Conservation (phyloP, 2,113 vertebrate genomes). For the Menidia beryllina region DNA sequence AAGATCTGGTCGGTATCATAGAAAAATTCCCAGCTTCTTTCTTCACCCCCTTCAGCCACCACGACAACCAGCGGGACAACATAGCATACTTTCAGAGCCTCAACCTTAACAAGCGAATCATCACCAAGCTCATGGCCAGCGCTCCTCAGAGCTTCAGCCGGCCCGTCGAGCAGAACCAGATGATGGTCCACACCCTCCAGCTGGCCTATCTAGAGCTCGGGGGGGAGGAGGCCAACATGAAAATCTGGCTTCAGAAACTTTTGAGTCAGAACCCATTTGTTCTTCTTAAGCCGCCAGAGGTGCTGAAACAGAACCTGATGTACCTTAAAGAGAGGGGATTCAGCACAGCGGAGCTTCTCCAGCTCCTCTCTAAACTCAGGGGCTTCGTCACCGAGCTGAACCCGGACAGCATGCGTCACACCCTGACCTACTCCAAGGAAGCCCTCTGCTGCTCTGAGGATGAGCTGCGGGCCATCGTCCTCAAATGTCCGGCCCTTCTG, state of each 20-base stretch:
- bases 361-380: conserved; percentile 89
- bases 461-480: conserved; percentile 83
- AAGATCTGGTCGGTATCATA: conserved; percentile 87
- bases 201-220: conserved; percentile 86
- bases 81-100: conserved; percentile 88
- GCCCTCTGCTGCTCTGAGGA: conserved; percentile 84
- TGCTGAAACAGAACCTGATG: conserved; percentile 84
- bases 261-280: conserved; percentile 93
- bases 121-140: conserved; percentile 90
- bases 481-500: conserved; percentile 89
- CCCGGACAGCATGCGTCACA: conserved; percentile 81
- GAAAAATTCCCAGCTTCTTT: conserved; percentile 94
- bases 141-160: conserved; percentile 88
- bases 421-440: conserved; percentile 84
- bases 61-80: conserved; percentile 86
- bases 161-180: conserved; percentile 84
- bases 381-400: conserved; percentile 90
- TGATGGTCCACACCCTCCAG: conserved; percentile 83
- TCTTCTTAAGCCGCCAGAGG: conserved; percentile 83
- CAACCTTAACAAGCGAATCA: conserved; percentile 88
- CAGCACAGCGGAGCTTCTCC: conserved; percentile 85
- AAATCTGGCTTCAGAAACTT: conserved; percentile 92
- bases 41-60: conserved; percentile 83
- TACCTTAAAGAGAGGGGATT: conserved; percentile 87
- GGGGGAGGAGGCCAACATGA: conserved; percentile 87